Evolutionary conservation across 2,113 vertebrate genomes (phyloP).

Genomic region (Phalacrocorax brasilianus): DNA sequence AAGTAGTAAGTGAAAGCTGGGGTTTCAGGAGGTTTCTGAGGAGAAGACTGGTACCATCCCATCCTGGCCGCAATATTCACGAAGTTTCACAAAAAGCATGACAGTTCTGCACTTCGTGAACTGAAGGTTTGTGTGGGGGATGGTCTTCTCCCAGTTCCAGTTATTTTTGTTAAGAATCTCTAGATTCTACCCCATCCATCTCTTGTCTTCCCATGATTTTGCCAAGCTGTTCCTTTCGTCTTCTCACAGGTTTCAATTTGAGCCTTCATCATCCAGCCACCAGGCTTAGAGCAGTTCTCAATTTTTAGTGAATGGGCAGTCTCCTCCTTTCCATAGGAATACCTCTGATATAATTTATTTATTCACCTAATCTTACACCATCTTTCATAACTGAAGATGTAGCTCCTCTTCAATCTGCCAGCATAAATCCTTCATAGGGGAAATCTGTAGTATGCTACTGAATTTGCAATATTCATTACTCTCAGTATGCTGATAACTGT

Average conservation of each 20-base stretch:
- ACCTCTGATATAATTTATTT: neutral
- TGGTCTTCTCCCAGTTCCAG: neutral
- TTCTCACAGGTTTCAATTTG: neutral
- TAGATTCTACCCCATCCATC: neutral
- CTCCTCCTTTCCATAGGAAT: neutral
- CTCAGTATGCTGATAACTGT: neutral
- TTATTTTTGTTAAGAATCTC: neutral
- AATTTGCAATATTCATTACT: neutral
- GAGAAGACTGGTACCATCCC: neutral
- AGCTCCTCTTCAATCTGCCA: neutral
- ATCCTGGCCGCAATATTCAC: neutral
- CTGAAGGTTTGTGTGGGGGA: neutral
- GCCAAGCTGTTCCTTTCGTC: neutral
- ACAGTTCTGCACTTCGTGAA: neutral
- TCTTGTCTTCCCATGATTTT: neutral
- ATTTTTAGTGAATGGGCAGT: neutral
- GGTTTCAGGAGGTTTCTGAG: neutral
- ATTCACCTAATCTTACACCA: neutral
- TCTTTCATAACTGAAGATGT: neutral
- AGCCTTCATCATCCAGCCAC: neutral
- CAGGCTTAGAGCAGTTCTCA: neutral
- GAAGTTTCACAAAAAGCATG: neutral
- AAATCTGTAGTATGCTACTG: neutral
- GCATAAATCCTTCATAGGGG: neutral
- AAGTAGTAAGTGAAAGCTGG: neutral